Conservation (phyloP, 2,113 vertebrate species). For the Montifringilla adamsi region DNA sequence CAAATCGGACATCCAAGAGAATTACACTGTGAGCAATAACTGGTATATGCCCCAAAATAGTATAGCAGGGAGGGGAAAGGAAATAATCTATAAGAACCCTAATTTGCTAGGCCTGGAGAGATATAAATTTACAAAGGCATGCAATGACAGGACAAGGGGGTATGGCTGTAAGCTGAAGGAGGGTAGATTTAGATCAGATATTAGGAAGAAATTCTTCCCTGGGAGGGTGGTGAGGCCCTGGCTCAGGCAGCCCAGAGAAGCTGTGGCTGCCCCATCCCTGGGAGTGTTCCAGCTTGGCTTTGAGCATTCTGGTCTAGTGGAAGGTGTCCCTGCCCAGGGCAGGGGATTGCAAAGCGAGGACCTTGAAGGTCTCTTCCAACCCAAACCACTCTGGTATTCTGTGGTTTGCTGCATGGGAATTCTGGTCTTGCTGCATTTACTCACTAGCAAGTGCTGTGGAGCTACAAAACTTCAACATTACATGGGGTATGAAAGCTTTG, state of each 20-base stretch:
- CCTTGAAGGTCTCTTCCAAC: background rate
- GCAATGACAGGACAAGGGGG: background rate
- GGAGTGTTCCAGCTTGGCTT: background rate
- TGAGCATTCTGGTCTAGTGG: background rate
- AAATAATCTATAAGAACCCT: background rate
- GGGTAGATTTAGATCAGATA: background rate
- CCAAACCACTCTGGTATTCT: background rate
- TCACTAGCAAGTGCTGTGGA: background rate
- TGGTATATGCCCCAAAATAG: background rate
- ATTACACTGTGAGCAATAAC: background rate
- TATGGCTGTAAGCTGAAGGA: background rate
- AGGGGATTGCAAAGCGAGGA: background rate
- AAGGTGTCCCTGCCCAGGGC: background rate
- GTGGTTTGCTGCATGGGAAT: background rate
- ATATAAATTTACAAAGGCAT: background rate
- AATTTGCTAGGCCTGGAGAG: background rate
- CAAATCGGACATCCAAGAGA: background rate
- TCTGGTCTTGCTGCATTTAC: background rate
- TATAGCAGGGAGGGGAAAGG: background rate
- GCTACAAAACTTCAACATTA: background rate
- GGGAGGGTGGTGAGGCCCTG: background rate
- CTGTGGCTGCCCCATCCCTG: background rate
- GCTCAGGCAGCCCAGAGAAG: background rate
- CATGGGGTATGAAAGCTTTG: background rate
- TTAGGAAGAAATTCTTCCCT: background rate